Evolutionary conservation across 2,113 vertebrate species (phyloP).

Genomic region (Odontophorus gujanensis): DNA sequence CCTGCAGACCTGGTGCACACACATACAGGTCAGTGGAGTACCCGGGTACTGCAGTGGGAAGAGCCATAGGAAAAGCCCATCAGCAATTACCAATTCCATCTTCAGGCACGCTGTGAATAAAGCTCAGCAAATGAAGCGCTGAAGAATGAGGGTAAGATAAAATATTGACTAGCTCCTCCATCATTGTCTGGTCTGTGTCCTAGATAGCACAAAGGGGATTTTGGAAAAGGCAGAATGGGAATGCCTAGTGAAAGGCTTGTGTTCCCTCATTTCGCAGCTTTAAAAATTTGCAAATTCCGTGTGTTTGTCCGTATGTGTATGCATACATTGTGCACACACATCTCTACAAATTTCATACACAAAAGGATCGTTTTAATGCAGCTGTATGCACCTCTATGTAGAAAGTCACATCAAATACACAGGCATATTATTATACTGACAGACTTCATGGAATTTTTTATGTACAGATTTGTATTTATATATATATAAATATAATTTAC

Average conservation of each 20-base stretch:
- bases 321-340: too few species aligned
- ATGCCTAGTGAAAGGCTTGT: not conserved
- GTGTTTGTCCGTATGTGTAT: not conserved
- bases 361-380: not conserved
- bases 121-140: conserved; percentile 5
- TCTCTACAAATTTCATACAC: not conserved
- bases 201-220: conserved; percentile 11
- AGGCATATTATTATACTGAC: not conserved
- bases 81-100: conserved; percentile 62
- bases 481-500: not conserved
- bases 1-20: not conserved
- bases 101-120: not conserved
- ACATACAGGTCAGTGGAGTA: not conserved
- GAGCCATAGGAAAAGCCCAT: not conserved
- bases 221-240: not conserved
- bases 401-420: not conserved
- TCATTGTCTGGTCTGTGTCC: conserved; percentile 43
- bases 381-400: not conserved
- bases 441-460: not conserved
- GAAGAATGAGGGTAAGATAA: conserved; percentile 57
- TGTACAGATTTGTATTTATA: too few species aligned
- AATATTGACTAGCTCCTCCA: conserved; percentile 63
- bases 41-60: not conserved
- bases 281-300: not conserved
- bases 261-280: not conserved